Evolutionary conservation across 1,140 invertebrate species (phyloP).

Genomic region (Bicyclus anynana): DNA sequence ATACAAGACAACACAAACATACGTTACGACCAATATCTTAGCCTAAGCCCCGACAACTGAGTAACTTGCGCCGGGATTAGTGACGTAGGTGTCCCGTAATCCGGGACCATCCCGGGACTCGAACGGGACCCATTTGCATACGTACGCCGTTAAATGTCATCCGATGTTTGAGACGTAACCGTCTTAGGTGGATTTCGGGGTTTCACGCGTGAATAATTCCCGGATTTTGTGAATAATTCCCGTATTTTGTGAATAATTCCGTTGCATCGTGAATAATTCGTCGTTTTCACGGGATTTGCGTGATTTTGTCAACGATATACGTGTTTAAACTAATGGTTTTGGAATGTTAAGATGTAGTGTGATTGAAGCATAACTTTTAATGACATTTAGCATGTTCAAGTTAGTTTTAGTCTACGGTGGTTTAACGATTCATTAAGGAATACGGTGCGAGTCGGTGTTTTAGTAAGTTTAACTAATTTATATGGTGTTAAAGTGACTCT

Average conservation of each 20-base stretch:
- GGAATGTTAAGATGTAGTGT: slow-evolving; percentile 6
- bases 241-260: slow-evolving; percentile 46
- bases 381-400: not conserved
- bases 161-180: slow-evolving; percentile 46
- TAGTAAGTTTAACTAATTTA: too few species aligned
- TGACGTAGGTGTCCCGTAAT: slow-evolving; percentile 50
- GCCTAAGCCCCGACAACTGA: slow-evolving; percentile 52
- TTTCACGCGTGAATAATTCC: slow-evolving; percentile 49
- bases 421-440: too few species aligned
- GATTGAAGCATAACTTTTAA: slow-evolving; percentile 8
- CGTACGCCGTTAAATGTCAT: slow-evolving; percentile 59
- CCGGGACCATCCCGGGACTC: slow-evolving; percentile 45
- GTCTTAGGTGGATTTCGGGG: slow-evolving; percentile 53
- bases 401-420: not conserved
- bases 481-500: too few species aligned
- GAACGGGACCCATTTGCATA: slow-evolving; percentile 64
- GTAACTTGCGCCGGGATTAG: slow-evolving; percentile 53
- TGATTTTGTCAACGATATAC: slow-evolving; percentile 28
- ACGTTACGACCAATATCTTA: slow-evolving; percentile 50
- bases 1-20: slow-evolving; percentile 47
- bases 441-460: too few species aligned
- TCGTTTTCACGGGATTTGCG: slow-evolving; percentile 45
- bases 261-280: slow-evolving; percentile 46
- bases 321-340: slow-evolving; percentile 28
- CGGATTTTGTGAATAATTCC: slow-evolving; percentile 47